Percentiles rank a stretch among this genome's conserved stretches.
Evolutionary conservation across 2,888 invertebrate genomes (phyloP).

Genomic region (Colostygia pectinataria): DNA sequence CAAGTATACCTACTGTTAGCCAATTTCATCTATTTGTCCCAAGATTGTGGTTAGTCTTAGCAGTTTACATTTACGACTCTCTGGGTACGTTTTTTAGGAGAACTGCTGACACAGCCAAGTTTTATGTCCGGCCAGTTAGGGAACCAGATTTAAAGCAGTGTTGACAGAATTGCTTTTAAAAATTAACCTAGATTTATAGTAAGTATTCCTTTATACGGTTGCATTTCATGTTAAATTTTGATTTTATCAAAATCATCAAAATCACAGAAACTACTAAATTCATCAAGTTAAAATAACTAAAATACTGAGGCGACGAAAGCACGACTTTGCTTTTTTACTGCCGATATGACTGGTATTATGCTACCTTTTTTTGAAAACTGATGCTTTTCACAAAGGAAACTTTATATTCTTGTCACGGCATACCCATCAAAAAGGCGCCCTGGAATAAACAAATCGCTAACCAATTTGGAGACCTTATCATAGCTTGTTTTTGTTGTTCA

Average conservation of each 20-base stretch:
- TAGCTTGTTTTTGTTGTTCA: background rate
- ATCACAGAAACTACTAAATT: no score
- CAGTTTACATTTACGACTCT: slow-evolving; percentile 46
- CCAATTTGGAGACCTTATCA: slow-evolving; percentile 1
- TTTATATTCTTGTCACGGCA: slow-evolving; percentile 16
- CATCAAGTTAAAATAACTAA: no score
- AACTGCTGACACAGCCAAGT: slow-evolving; percentile 30
- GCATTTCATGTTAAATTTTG: background rate
- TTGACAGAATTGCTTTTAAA: slow-evolving; percentile 11
- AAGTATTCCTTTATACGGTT: no score
- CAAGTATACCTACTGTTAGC: slow-evolving; percentile 28
- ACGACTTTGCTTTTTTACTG: no score
- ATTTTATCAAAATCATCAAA: background rate
- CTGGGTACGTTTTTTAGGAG: slow-evolving; percentile 41
- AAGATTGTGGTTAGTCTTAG: slow-evolving; percentile 42
- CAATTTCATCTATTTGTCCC: slow-evolving; percentile 59
- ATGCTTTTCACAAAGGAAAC: slow-evolving; percentile 2
- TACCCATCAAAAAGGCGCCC: slow-evolving; percentile 10
- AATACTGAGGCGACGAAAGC: no score
- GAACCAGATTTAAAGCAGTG: slow-evolving; percentile 22
- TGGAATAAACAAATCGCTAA: slow-evolving; percentile 7
- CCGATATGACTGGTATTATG: no score
- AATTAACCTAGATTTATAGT: slow-evolving; percentile 11
- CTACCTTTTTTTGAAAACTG: background rate
- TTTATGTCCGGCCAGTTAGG: slow-evolving; percentile 19